Evolutionary conservation across 2,888 invertebrate species (phyloP).

Genomic region (Euphydryas editha): DNA sequence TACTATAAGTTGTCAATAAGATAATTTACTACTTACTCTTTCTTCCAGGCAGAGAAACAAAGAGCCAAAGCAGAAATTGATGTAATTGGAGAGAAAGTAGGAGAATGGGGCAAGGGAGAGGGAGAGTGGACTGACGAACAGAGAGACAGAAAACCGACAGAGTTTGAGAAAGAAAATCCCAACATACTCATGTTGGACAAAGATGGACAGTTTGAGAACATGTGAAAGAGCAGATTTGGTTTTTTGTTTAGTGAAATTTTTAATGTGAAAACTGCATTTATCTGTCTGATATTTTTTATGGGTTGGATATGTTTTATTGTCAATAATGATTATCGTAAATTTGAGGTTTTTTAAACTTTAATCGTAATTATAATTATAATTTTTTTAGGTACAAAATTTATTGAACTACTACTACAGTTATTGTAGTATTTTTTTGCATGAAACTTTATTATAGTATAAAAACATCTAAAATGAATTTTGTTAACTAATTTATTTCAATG

Average conservation of each 20-base stretch:
- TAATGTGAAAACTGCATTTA: neutral
- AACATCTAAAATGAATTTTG: no score
- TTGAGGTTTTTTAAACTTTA: neutral
- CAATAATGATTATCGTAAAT: neutral
- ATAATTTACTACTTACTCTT: neutral
- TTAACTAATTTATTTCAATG: no score
- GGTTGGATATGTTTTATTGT: neutral
- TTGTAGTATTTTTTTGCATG: no score
- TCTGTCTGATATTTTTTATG: neutral
- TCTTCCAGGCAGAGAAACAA: slow-evolving; percentile 86
- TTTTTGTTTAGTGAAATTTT: neutral
- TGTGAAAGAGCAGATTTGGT: slow-evolving; percentile 71
- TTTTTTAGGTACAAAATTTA: no score
- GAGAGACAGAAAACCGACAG: slow-evolving; percentile 87
- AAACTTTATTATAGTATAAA: no score
- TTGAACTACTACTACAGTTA: no score
- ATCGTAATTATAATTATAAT: no score
- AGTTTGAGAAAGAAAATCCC: slow-evolving; percentile 91
- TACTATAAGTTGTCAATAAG: no score
- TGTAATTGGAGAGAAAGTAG: slow-evolving; percentile 88
- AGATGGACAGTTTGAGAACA: slow-evolving; percentile 89
- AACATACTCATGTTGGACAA: slow-evolving; percentile 90
- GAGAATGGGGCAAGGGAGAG: slow-evolving; percentile 88
- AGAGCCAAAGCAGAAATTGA: slow-evolving; percentile 87
- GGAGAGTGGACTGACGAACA: slow-evolving; percentile 90